Base-by-base conservation (phyloP, 2,113 vertebrate genomes). In the Dromiciops gliroides region DNA sequence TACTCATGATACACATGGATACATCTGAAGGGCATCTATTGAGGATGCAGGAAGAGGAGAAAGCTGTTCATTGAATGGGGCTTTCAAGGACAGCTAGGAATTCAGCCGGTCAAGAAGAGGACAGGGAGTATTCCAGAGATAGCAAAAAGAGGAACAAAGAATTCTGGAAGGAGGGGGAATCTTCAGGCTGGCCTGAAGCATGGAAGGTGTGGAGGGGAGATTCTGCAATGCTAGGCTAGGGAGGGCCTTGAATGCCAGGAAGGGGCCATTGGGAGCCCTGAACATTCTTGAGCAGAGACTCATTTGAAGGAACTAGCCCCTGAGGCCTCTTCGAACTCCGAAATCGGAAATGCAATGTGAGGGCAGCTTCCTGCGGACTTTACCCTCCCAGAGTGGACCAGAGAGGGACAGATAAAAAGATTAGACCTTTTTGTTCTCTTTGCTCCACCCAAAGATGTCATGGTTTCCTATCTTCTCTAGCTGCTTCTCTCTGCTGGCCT, bases 21-120 rank as follows among this genome's bases (percentile, higher is more conserved):
- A 26, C 24, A 53, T 3, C 3, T 0, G 14, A 12, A 56, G 56
- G 0, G 14, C 1, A 37, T 5, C 37, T 5, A 9, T 14, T 14
- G 60, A 67, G 14, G 31, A 16, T 67, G 1, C 14, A 16, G 60
- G 60, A 75, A 75, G 31, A 3, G 3, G 56, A 11, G 11, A 75
- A 44, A 44, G 67, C 2, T 5, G 31, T 7, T 75, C 3, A 19
- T 19, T 19, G 67, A 75, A 16, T 16, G 31, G 31, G 31, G 37
- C 60, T 37, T 37, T 67, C 14, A 44, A 19, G 37, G 67, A 22
- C 8, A 19, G 37, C 6, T 1, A 22, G 16, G 37, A 44, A 75
- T 44, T 44, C 67, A 19, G 6, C 19, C n/a, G 37, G 37, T 75
- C 14, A 7, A 75, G 16, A 16, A 75, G 67, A 37, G 31, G 60